Base-by-base conservation (phyloP, 2,888 invertebrate genomes). In the Drosophila demipolita region DNA sequence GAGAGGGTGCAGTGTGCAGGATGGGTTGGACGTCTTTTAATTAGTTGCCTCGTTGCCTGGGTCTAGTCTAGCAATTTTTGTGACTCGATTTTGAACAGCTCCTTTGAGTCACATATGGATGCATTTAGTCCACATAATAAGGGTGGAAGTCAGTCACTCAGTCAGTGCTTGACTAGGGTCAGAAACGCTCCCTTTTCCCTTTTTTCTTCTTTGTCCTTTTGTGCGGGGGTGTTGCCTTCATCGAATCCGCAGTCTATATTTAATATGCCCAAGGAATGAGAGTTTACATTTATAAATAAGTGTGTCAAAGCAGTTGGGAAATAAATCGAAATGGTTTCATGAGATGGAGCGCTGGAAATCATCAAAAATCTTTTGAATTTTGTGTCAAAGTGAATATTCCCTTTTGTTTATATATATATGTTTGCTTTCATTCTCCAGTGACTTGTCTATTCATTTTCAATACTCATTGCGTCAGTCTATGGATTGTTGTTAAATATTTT, bases 41-140 rank as follows among this genome's bases (percentile, higher is more conserved):
- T 82, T 82, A 82, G 82, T 78, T 63, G 75, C 75, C 75, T 36
- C 45, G 54, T 50, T 59, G 63, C 36, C 40, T 20, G 17, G 29
- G 6, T 50, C n/a, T 23, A 23, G 54, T 50, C 54, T 57, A 61
- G 53, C 49, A 52, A 62, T 66, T 71, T 80, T 66, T 49, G 49
- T 65, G 66, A 71, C 49, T 66, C 55, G 49, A 36, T 66, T 74
- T 36, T 12, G 17, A 48, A 42, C 58, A 42, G 59, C 45, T 73
- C 50, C 55, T 63, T 55, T 40, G 50, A 48, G 33, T 52, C 50
- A 36, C 75, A 72, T 63, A 57, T 72, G 66, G 60, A 57, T 71
- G 66, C 58, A 75, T 75, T 75, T 57, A 32, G 32, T 29, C 26
- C 38, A 38, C n/a, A 12, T 35, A 35, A 52, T 40, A 63, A 45